Evolutionary conservation across 2,888 invertebrate species (phyloP), one percentile per base, ranked within the genome.

Genomic region (Sipha maydis): DNA sequence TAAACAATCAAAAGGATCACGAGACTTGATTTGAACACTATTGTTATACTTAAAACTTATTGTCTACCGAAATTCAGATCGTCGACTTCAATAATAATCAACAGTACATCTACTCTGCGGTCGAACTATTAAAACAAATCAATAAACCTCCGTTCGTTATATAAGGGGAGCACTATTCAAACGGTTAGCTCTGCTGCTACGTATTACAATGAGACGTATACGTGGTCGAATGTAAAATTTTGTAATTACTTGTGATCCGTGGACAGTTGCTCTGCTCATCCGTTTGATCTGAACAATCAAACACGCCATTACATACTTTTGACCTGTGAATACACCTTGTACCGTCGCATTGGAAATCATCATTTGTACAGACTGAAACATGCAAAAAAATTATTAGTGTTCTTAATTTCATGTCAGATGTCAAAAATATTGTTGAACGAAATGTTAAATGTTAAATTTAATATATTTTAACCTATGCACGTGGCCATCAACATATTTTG

Each of bases 331-430:
- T 93, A 91, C 95, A 95, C 82, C 93, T 92, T 25, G 92, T 92
- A 19, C 94, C 92, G 91, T 95, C 95, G 91, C 95, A 95, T 90
- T 93, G 93, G 91, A 95, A 94, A 92, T 95, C 94, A 28, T 93
- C 93, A 2, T 90, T 85, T 9, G 92, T 92, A 91, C 94, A 94
- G 89, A 92, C 94, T 94, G 91, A 85, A 91, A 78, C 25, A 77
- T 54, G 71, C 41, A 2, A 17, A 14, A n/a, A n/a, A 28, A 31
- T 31, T 17, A 71, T 71, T 71, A 25, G 0, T 14, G 11, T 75
- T 75, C 38, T 25, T 34, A 38, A 21, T 75, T 75, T 5, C 5
- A 17, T 31, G 21, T 19, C 7, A 28, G 25, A 19, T 61, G 19
- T 61, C 61, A 25, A 61, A 5, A 28, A 28, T n/a, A 69, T 69